Evolutionary conservation across 2,888 invertebrate genomes (phyloP).

Genomic region (Coelogynopora nodosa): DNA sequence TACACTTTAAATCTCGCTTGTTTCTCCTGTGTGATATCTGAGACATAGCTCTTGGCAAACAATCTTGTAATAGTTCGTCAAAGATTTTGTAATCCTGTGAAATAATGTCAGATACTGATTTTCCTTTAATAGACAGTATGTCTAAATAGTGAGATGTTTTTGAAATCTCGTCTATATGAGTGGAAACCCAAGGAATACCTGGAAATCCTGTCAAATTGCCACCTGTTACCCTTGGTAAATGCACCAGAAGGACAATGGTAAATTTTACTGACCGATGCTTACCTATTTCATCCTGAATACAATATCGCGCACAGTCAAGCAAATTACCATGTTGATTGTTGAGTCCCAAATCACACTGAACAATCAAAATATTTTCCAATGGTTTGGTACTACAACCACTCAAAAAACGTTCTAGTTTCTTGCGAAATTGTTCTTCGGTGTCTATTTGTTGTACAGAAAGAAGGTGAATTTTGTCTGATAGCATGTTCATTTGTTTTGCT

Average conservation of each 20-base stretch:
- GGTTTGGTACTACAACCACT: neutral
- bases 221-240: constrained; percentile 16
- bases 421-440: constrained; percentile 56
- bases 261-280: neutral
- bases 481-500: constrained; percentile 46
- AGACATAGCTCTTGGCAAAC: neutral
- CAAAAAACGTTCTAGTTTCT: constrained; percentile 46
- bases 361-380: neutral
- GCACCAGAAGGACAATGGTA: neutral
- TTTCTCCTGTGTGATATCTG: neutral
- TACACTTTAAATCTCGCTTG: neutral
- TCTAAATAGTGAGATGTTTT: neutral
- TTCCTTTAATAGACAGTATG: neutral
- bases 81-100: neutral
- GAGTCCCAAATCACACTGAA: neutral
- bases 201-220: neutral
- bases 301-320: neutral
- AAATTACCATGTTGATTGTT: neutral
- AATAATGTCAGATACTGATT: neutral
- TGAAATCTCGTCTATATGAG: neutral
- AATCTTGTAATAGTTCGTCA: neutral
- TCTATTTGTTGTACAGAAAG: constrained; percentile 54
- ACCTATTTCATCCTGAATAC: neutral
- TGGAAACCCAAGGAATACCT: neutral
- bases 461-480: constrained; percentile 47